phyloP scores from a whole-genome alignment of 92 coral and sea anemone genomes.

The Phenganax subtilis region DNA sequence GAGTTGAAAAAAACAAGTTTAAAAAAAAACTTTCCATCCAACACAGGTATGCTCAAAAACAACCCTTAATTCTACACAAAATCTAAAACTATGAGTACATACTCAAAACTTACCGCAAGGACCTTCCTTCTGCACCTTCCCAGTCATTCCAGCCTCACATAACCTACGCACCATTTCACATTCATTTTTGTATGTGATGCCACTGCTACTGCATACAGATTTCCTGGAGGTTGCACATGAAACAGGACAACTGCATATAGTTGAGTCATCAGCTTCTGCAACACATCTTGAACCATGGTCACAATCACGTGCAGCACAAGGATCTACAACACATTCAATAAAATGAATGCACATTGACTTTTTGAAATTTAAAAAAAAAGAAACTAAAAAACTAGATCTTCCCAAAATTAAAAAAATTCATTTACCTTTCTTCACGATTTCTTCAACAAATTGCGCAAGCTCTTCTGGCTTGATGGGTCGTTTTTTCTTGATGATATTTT shows the following conservation, averaged over 20 bases:
- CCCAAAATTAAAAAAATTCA: not conserved
- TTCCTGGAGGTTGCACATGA: conserved; percentile 52
- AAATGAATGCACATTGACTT: not conserved
- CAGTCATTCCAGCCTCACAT: conserved; percentile 53
- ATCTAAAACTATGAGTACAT: not conserved
- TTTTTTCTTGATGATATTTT: conserved; percentile 53
- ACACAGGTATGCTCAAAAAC: not conserved
- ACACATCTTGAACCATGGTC: conserved; percentile 65
- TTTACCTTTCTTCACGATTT: conserved; percentile 23
- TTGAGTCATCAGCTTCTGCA: conserved; percentile 54
- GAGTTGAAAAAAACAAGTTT: not conserved
- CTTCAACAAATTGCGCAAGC: conserved; percentile 6
- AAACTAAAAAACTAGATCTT: too few relatives aligned
- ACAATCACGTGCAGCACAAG: conserved; percentile 53
- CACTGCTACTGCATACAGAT: conserved; percentile 74
- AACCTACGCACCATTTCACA: conserved; percentile 63
- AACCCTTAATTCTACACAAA: not conserved
- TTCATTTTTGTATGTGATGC: conserved; percentile 64
- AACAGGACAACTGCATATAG: conserved; percentile 66
- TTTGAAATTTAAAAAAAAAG: not conserved
- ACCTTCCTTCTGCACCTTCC: conserved; percentile 50
- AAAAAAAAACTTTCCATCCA: not conserved
- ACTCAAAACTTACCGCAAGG: conserved; percentile 58
- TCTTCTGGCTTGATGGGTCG: conserved; percentile 50
- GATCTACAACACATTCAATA: conserved; percentile 5